Conservation (phyloP, 1,140 invertebrate genomes). For the Calosoma granatense region DNA sequence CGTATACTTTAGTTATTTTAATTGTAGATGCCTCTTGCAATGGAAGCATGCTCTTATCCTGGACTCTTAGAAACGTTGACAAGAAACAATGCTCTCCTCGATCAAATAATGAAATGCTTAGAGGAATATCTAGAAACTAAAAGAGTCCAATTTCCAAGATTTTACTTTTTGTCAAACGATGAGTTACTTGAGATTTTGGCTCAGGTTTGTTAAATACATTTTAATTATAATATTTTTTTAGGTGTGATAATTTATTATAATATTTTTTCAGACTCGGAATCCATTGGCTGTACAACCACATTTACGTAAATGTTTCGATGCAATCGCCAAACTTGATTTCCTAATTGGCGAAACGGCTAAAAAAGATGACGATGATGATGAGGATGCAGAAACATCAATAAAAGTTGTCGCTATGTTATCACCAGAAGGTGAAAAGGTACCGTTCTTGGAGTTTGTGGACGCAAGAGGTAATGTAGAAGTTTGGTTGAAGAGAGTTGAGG, state of each 20-base stretch:
- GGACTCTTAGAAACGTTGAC: conserved; percentile 58
- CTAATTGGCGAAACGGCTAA: conserved; percentile 45
- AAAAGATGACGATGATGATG: conserved; percentile 30
- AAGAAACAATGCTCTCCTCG: conserved; percentile 67
- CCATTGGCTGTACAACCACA: conserved; percentile 81
- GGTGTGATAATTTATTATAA: not conserved
- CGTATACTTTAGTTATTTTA: conserved; percentile 1
- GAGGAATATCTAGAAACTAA: conserved; percentile 80
- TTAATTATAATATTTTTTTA: conserved; percentile 6
- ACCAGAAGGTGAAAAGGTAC: conserved; percentile 70
- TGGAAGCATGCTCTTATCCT: conserved; percentile 53
- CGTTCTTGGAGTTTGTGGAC: conserved; percentile 65
- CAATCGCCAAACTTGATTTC: conserved; percentile 69
- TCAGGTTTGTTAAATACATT: conserved; percentile 44
- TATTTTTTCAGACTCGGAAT: conserved; percentile 61
- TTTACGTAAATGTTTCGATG: conserved; percentile 83
- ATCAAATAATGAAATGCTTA: conserved; percentile 70
- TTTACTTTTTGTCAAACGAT: conserved; percentile 92
- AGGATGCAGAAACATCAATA: conserved; percentile 41
- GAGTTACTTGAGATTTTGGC: conserved; percentile 87
- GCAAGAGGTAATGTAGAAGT: conserved; percentile 81
- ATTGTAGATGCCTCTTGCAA: conserved; percentile 52
- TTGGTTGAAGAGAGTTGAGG: conserved; percentile 80
- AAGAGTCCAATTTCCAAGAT: conserved; percentile 76
- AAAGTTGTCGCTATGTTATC: conserved; percentile 81